Conservation (phyloP, 2,113 vertebrate species). For the Macrotis lagotis region DNA sequence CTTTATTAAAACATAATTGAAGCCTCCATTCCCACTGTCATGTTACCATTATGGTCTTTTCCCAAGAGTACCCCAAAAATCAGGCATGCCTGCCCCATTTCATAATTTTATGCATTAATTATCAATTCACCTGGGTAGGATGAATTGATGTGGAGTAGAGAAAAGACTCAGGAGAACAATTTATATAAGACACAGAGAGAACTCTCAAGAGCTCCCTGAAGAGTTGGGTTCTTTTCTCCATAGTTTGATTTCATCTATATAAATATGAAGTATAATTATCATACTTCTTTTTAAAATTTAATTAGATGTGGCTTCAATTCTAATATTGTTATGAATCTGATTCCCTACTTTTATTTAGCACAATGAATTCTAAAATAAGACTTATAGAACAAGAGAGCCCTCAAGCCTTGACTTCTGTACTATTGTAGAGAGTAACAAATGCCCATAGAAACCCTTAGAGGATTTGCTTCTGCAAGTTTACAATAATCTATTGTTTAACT, state of each 20-base stretch:
- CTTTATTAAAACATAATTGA: background rate
- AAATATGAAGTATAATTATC: background rate
- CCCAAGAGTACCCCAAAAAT: background rate
- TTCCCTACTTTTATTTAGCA: background rate
- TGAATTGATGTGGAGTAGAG: background rate
- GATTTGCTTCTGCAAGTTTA: background rate
- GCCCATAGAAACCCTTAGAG: background rate
- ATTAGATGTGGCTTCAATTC: background rate
- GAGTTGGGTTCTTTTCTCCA: background rate
- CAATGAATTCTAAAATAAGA: background rate
- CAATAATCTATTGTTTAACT: background rate
- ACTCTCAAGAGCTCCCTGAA: background rate
- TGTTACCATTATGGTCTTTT: background rate
- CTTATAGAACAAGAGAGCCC: background rate
- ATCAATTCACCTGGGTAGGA: background rate
- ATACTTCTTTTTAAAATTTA: background rate
- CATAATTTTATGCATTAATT: background rate
- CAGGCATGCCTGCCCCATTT: background rate
- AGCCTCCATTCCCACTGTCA: background rate
- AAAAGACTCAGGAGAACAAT: background rate
- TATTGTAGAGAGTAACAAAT: background rate
- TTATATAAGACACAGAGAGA: background rate
- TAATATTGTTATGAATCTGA: background rate
- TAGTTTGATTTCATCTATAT: background rate
- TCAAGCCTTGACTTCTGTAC: background rate